Conservation (phyloP, 1,140 invertebrate genomes). For the Neodiprion fabricii region DNA sequence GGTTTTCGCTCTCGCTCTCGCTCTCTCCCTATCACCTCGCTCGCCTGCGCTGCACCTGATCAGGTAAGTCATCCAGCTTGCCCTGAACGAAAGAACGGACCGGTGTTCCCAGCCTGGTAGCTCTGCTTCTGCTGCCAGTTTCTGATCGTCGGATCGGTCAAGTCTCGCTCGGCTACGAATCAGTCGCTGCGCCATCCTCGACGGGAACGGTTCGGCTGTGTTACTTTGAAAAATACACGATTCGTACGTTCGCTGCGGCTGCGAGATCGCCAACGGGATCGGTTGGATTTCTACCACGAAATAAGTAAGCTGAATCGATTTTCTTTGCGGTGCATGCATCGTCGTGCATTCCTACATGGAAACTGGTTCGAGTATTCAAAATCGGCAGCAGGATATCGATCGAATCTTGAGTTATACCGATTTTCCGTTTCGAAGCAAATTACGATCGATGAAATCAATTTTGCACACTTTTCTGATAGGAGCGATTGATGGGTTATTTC, state of each 20-base stretch:
- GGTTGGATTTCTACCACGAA: not conserved
- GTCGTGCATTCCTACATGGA: too few species aligned
- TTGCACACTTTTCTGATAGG: too few species aligned
- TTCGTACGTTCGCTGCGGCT: too few species aligned
- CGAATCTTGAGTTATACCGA: too few species aligned
- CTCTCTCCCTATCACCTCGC: not conserved
- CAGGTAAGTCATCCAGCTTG: constrained; percentile 2
- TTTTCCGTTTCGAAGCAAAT: too few species aligned
- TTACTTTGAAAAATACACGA: not conserved
- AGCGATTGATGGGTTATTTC: too few species aligned
- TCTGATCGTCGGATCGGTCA: not conserved
- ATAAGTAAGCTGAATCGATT: too few species aligned
- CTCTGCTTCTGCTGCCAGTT: not conserved
- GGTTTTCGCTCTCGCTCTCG: not conserved
- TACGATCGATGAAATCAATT: too few species aligned
- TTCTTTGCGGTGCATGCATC: too few species aligned
- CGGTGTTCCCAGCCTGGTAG: too few species aligned
- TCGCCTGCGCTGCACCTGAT: not conserved
- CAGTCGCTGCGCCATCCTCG: not conserved
- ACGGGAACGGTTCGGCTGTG: not conserved
- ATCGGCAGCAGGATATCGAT: too few species aligned
- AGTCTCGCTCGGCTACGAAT: not conserved
- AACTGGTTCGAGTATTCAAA: too few species aligned
- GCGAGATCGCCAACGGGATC: not conserved
- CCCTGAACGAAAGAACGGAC: not conserved